phyloP scores from a whole-genome alignment of 2,113 vertebrate genomes.

The Panthera leo region DNA sequence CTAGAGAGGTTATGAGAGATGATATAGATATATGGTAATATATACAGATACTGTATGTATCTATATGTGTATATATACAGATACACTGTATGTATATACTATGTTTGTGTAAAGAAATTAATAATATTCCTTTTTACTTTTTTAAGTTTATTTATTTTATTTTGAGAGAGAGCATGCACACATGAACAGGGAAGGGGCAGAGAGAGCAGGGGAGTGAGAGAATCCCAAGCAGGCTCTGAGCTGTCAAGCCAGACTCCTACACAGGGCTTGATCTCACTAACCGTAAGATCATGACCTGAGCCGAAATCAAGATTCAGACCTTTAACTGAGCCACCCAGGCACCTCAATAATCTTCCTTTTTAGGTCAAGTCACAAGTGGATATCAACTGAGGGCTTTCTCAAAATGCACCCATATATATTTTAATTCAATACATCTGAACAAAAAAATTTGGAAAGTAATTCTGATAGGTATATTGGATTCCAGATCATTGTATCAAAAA shows the following conservation, averaged over 20 bases:
- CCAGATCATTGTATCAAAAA: background rate
- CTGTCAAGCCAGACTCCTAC: too few species aligned
- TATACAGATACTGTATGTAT: background rate
- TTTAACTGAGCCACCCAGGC: too few species aligned
- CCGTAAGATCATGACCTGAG: too few species aligned
- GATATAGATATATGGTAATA: background rate
- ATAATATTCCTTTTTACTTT: background rate
- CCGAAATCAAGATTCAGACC: too few species aligned
- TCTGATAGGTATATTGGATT: background rate
- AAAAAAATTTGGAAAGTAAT: background rate
- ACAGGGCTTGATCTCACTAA: too few species aligned
- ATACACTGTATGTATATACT: background rate
- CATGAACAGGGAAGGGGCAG: too few species aligned
- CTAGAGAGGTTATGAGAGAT: background rate
- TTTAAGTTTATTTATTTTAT: too few species aligned
- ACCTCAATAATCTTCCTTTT: background rate
- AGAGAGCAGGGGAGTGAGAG: too few species aligned
- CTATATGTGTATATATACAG: background rate
- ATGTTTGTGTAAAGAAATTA: background rate
- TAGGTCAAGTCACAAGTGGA: background rate
- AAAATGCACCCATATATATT: background rate
- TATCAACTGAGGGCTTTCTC: background rate
- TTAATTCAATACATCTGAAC: background rate
- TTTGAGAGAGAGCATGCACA: too few species aligned
- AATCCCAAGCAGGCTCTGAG: too few species aligned